Conservation (phyloP, 2,888 invertebrate genomes). For the Andrena marginata region DNA sequence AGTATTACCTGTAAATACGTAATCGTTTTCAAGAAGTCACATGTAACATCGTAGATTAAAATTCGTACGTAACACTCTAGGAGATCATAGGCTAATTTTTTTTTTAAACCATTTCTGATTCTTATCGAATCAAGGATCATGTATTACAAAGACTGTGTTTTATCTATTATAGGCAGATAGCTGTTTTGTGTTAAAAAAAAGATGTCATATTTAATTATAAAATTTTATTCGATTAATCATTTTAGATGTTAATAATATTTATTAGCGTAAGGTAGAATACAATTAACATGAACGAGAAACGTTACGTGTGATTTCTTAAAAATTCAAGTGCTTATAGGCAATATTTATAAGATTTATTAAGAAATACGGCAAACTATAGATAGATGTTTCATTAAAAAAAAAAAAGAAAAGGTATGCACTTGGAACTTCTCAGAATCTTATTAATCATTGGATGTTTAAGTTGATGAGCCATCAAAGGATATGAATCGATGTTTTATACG, state of each 20-base stretch:
- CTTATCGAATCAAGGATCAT: slow-evolving; percentile 63
- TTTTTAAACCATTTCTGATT: slow-evolving; percentile 41
- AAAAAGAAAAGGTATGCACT: slow-evolving; percentile 27
- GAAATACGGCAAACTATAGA: slow-evolving; percentile 29
- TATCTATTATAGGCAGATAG: slow-evolving; percentile 27
- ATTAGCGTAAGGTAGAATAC: slow-evolving; percentile 54
- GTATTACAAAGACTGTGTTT: slow-evolving; percentile 59
- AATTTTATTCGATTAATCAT: slow-evolving; percentile 24
- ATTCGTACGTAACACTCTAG: slow-evolving; percentile 23
- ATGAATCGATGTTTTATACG: slow-evolving; percentile 79
- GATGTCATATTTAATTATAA: slow-evolving; percentile 26
- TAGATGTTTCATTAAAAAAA: slow-evolving; percentile 32
- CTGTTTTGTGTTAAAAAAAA: slow-evolving; percentile 14
- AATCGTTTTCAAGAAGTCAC: slow-evolving; percentile 43
- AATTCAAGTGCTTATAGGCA: slow-evolving; percentile 44
- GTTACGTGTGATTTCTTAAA: slow-evolving; percentile 40
- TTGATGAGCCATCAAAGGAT: slow-evolving; percentile 56
- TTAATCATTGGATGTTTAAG: slow-evolving; percentile 70
- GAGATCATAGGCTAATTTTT: slow-evolving; percentile 27
- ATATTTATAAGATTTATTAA: slow-evolving; percentile 42
- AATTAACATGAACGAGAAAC: slow-evolving; percentile 22
- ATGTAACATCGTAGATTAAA: slow-evolving; percentile 24
- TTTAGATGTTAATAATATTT: slow-evolving; percentile 46
- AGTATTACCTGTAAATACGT: slow-evolving; percentile 53
- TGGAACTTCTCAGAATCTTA: slow-evolving; percentile 47